Evolutionary conservation across 2,888 invertebrate genomes (phyloP), one percentile per base, ranked within the genome.

Genomic region (Melanostoma scalare): DNA sequence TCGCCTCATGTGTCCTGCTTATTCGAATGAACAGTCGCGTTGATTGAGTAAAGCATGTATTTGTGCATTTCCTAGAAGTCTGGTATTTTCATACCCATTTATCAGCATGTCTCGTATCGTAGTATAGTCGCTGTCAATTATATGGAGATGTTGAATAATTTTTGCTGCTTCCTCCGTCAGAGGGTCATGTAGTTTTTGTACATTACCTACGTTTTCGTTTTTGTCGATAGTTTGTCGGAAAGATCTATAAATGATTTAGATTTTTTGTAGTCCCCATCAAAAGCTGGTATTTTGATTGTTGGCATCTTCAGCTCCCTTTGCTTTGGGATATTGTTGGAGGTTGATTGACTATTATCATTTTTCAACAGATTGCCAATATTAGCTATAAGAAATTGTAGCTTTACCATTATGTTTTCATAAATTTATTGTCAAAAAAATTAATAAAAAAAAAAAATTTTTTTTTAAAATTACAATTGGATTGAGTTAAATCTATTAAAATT

Each of bases 191-290:
- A 65, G 31, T 10, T 52, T 52, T 38, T 65, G 65, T 10, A 33
- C 52, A 30, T 52, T 65, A 2, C 40, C 52, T 3, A 65, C n/a
- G 3, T 65, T 50, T 2, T 52, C 65, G 8, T 52, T 52, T 5
- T 44, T 44, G 2, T 67, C 42, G 44, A 55, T 44, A 5, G 67
- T 50, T 68, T 53, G 67, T 35, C 52, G 8, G 40, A 65, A 8
- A 67, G 10, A 10, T 52, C 52, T 20, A 53, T 9, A 4, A 67
- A 67, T 42, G 42, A 53, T 8, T 67, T 67, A 52, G 38, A 53
- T 53, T 67, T 40, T 10, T 44, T 53, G 36, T 55, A 44, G 9
- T 67, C 44, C 10, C 33, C 44, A 6, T 31, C 30, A 6, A 35
- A 53, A 4, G 50, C 53, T 53, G 53, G 40, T 0, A 67, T n/a